These are phyloP conservation scores for Spongilla lacustris DNA, from an alignment of 37 sponge, comb jelly and placozoan species.

Conservation along the genomic window DNA sequence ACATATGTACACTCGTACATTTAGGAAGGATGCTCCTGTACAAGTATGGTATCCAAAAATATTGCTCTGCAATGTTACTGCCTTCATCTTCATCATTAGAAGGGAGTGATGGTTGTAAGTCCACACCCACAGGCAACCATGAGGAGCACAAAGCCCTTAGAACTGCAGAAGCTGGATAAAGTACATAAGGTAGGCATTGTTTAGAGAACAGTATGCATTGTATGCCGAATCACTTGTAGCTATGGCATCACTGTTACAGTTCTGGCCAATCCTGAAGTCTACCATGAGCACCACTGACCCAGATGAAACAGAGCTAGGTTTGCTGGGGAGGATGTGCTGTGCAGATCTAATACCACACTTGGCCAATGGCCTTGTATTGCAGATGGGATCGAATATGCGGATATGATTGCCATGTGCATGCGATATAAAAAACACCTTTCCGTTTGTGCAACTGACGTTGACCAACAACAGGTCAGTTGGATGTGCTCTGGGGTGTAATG, in stretches of 20 bases:
- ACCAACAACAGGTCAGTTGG: neutral
- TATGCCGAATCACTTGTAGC: neutral
- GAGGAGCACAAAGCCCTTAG: slow-evolving; percentile 29
- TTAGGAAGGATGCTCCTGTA: neutral
- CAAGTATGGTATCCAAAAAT: too few relatives aligned
- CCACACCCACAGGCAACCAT: slow-evolving; percentile 10
- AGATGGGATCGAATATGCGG: neutral
- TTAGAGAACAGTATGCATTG: neutral
- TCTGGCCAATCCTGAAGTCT: slow-evolving; percentile 68
- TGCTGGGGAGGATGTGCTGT: neutral
- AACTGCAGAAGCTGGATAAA: slow-evolving; percentile 62
- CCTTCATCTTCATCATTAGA: neutral
- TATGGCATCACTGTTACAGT: slow-evolving; percentile 19
- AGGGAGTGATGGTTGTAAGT: slow-evolving; percentile 49
- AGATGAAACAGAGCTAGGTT: slow-evolving; percentile 33
- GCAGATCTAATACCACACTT: neutral
- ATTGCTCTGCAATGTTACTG: neutral
- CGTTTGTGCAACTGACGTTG: neutral
- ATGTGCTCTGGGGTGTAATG: too few relatives aligned
- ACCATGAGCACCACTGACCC: slow-evolving; percentile 21
- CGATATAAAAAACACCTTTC: neutral
- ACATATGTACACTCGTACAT: neutral
- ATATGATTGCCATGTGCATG: neutral
- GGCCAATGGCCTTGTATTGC: neutral
- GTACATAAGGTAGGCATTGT: slow-evolving; percentile 35